Percentiles rank a stretch among this genome's conserved stretches.
phyloP scores from a whole-genome alignment of 2,113 vertebrate species.

The Pseudorasbora parva region DNA sequence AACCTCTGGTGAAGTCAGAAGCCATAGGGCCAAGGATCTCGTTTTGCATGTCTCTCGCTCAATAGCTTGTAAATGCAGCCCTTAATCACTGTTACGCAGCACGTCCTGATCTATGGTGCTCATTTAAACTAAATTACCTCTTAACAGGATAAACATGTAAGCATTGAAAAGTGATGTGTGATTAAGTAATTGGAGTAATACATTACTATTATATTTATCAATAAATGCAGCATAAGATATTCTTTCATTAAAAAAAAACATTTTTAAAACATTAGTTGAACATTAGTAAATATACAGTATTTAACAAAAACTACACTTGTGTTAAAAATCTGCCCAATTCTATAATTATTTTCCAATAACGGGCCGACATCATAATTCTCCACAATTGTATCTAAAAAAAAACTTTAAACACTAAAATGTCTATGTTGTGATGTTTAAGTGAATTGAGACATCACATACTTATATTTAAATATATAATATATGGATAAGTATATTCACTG shows the following conservation, averaged over 20 bases:
- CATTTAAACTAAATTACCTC: slow-evolving; percentile 30
- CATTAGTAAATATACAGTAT: not conserved
- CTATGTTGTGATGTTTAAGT: no score
- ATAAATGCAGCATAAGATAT: not conserved
- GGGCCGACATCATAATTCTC: no score
- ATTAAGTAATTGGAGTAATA: not conserved
- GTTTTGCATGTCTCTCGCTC: not conserved
- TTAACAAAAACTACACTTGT: no score
- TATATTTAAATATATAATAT: no score
- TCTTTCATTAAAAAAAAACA: not conserved
- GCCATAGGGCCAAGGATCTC: not conserved
- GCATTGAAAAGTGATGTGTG: not conserved
- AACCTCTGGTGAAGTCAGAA: not conserved
- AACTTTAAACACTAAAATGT: no score
- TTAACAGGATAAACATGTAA: not conserved
- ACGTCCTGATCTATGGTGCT: slow-evolving; percentile 38
- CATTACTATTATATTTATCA: not conserved
- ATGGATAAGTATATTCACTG: no score
- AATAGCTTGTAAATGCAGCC: slow-evolving; percentile 6
- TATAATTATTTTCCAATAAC: no score
- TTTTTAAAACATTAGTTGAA: not conserved
- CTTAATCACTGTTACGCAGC: slow-evolving; percentile 25
- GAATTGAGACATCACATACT: no score
- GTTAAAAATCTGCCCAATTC: no score
- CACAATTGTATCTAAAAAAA: no score